Evolutionary conservation across 1,140 invertebrate species (phyloP), one percentile per base, ranked within the genome.

Genomic region (Pogonomyrmex californicus): DNA sequence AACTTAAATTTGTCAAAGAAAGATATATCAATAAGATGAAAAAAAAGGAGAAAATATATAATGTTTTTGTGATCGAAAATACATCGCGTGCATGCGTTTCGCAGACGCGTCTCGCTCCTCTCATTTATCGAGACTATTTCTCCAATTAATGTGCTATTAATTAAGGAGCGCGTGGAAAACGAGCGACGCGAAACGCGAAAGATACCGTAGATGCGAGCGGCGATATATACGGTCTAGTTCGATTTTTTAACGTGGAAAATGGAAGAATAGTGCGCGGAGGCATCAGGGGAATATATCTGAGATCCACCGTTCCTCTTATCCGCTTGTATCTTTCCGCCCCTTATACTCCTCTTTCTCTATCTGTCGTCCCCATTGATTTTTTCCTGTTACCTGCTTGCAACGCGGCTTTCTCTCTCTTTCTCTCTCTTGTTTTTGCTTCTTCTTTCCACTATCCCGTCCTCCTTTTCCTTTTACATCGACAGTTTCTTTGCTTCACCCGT

Each of bases 401-500:
- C 68, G 75, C 76, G 30, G 54, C 73, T 65, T 49, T 77, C 62
- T 82, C 17, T 38, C 54, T 73, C 47, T 17, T 58, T 17, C 47
- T 51, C 62, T 51, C 1, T 54, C 58, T 56, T 63, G 51, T 58
- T 73, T 68, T 38, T 23, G 23, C 30, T 1, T 4, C 56, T 23
- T 60, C 10, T 71, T 86, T 44, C 23, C 51, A 23, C 9, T 73
- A 10, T 47, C 51, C 87, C 71, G 88, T 87, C 83, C 87, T 88
- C 70, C 89, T 88, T 86, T 92, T 90, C 33, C 68, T 71, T 71
- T 66, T 63, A 73, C 51, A 79, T 88, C 75, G 90, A 90, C 90
- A 92, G 90, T 36, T 90, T 90, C 92, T 91, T 88, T 85, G 86
- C 86, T 87, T 90, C 82, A 88, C 91, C 91, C 91, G 90, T 93